A percentile compares a stretch with the other conserved stretches of the same genome.
Conservation (phyloP, 1,140 invertebrate species). For the Leptopilina clavipes region DNA sequence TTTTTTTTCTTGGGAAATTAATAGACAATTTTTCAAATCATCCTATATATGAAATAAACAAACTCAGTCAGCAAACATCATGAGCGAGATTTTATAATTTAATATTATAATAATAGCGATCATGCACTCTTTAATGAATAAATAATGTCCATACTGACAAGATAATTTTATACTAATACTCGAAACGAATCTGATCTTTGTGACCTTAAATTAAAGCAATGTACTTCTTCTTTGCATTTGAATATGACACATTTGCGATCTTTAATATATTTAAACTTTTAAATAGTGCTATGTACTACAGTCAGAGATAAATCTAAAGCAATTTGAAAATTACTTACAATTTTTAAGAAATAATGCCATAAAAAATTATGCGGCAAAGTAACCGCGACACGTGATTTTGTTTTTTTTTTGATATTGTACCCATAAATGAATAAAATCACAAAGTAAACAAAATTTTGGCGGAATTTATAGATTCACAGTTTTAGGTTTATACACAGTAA, state of each 20-base stretch:
- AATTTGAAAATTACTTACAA: neutral
- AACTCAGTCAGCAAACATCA: neutral
- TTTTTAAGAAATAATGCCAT: neutral
- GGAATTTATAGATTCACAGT: neutral
- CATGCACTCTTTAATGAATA: constrained; percentile 19
- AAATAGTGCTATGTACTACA: no score
- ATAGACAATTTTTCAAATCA: neutral
- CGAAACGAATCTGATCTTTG: constrained; percentile 16
- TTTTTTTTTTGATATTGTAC: neutral
- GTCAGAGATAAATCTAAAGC: neutral
- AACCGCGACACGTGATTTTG: neutral
- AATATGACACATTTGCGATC: neutral
- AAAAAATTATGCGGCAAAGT: neutral
- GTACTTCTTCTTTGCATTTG: neutral
- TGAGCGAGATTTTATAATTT: neutral
- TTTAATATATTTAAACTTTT: neutral
- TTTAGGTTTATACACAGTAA: no score
- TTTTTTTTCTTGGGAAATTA: no score
- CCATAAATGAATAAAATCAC: no score
- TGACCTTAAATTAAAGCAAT: constrained; percentile 9
- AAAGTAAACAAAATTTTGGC: no score
- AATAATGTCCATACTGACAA: constrained; percentile 16
- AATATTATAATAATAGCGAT: constrained; percentile 4
- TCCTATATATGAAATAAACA: constrained; percentile 17
- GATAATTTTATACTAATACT: constrained; percentile 6